Conservation (phyloP, 1,140 invertebrate genomes). For the Acromyrmex charruanus region DNA sequence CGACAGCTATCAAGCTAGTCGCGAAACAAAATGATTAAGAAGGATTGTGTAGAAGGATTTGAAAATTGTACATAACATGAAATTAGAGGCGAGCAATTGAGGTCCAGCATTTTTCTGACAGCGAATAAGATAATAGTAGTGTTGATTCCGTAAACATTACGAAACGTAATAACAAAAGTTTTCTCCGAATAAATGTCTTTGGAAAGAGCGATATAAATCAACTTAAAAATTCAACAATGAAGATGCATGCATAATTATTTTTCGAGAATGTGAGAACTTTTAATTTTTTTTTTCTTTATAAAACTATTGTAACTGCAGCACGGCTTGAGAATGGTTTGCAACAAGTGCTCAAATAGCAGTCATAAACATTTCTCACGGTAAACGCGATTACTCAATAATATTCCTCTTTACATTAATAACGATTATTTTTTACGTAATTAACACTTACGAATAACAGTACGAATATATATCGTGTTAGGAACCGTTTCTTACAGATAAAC, state of each 20-base stretch:
- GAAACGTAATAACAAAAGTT: neutral
- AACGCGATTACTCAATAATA: constrained; percentile 6
- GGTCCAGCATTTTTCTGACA: neutral
- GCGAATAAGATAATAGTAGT: neutral
- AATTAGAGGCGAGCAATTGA: constrained; percentile 11
- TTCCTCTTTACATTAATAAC: constrained; percentile 17
- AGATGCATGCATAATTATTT: neutral
- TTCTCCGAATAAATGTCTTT: neutral
- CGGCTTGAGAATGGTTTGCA: neutral
- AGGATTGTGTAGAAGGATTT: constrained; percentile 46
- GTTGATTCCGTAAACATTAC: neutral
- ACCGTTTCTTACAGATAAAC: constrained; percentile 32
- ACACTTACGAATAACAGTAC: neutral
- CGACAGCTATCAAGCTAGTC: constrained; percentile 46
- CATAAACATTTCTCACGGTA: neutral
- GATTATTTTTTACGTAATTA: constrained; percentile 38
- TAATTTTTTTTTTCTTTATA: neutral
- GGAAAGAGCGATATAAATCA: neutral
- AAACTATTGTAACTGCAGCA: neutral
- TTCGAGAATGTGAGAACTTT: neutral
- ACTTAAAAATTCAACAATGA: neutral
- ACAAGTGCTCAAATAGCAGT: neutral
- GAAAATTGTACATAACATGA: constrained; percentile 35
- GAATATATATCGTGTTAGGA: constrained; percentile 5
- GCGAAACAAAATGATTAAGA: constrained; percentile 56